Percentiles rank a stretch among this genome's conserved stretches.
Conservation (phyloP, 2,113 vertebrate genomes). For the Eubucco bourcierii region DNA sequence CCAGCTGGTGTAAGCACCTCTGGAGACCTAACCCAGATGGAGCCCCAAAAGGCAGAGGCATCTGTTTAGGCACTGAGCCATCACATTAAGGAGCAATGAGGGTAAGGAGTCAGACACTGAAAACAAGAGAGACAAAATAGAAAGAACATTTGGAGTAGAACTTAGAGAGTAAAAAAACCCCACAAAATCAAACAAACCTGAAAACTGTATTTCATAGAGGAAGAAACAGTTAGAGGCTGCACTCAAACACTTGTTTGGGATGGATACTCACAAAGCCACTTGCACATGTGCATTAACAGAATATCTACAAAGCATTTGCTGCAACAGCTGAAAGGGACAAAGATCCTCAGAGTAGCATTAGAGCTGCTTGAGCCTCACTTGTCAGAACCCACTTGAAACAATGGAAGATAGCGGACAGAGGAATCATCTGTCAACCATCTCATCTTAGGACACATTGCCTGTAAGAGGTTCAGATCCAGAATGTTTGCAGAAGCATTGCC, state of each 20-base stretch:
- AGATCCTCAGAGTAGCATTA: neutral
- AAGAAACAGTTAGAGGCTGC: neutral
- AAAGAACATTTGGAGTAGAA: neutral
- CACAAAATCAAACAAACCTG: too few species aligned
- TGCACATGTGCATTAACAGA: neutral
- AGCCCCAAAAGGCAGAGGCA: neutral
- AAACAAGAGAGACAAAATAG: neutral
- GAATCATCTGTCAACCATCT: neutral
- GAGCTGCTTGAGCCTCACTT: neutral
- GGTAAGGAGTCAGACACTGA: neutral
- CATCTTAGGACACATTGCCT: neutral
- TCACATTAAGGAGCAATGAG: neutral
- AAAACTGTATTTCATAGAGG: neutral
- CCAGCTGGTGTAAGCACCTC: neutral
- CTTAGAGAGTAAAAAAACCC: neutral
- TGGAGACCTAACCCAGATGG: neutral
- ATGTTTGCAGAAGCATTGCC: neutral
- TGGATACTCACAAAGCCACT: neutral
- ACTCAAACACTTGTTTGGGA: neutral
- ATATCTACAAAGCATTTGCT: neutral
- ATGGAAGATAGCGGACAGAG: rapidly evolving
- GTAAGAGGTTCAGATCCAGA: neutral
- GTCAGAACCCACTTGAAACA: neutral
- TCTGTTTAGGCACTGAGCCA: neutral
- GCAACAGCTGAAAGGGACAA: neutral